Base-by-base conservation (phyloP, 2,888 invertebrate genomes). In the Melangyna quadrimaculata region DNA sequence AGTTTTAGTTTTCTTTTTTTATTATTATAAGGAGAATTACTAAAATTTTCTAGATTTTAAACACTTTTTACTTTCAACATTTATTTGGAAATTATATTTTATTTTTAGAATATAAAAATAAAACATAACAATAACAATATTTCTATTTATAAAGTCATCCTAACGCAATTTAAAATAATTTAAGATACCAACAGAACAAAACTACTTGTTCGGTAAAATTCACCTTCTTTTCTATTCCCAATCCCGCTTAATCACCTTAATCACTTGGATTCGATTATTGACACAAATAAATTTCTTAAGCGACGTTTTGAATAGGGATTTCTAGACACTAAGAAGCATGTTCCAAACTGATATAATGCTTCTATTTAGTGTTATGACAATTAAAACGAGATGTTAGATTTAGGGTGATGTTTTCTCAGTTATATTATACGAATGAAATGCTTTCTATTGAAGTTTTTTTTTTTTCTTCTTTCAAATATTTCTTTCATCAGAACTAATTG, bases 221-320 rank as follows among this genome's bases (percentile, higher is more conserved):
- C 51, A 35, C 48, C 24, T 19, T 19, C 24, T 19, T 19, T 24
- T 35, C 14, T 3, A 2, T 24, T 14, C 1, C 22, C 9, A 67
- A 67, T 51, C 51, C 35, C 14, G 0, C 6, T 24, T 37, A 67
- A 67, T 29, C 32, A 35, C 48, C 48, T 24, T 51, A 43, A 53
- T 63, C 69, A 32, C 5, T 43, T 24, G 48, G 55, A 55, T 48
- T 35, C 22, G 3, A 51, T 24, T 43, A 37, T 45, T 45, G 65
- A 65, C 29, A 1, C 40, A 53, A 43, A 69, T 27, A 51, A 77
- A 81, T 61, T 80, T 75, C 59, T 67, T 37, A 43, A 71, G 32
- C 71, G 70, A 75, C 70, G 22, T 75, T 74, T 77, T 84, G 67
- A 84, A 72, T 51, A 63, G 48, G 65, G 65, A 72, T 72, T 69